Evolutionary conservation across 2,888 invertebrate genomes (phyloP), one percentile per base, ranked within the genome.

Genomic region (Netelia fuscicornis): DNA sequence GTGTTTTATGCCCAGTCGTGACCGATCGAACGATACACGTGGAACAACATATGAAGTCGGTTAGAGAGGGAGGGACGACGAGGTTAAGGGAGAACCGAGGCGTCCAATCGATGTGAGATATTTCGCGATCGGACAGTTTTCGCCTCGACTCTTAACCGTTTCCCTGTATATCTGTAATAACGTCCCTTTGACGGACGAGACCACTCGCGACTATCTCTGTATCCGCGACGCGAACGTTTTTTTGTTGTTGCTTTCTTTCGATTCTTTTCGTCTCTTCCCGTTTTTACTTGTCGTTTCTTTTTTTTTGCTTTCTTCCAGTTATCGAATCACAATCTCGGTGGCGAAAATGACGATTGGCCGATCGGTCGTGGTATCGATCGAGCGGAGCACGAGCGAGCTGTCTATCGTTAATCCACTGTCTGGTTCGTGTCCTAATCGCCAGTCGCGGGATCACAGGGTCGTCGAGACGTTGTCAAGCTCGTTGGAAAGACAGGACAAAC

Each of bases 1-100:
- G 70, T 52, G 58, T 70, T 71, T 60, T 58, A 52, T 56, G 74
- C 17, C 60, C 48, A 37, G 70, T 75, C 75, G 44, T 25, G 78
- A 67, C 76, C 20, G 79, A 83, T 83, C 79, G 67, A 80, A 83
- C 83, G 65, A 83, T 74, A 81, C 75, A 86, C 86, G 81, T 79
- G 85, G 81, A 76, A 81, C 82, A 56, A 62, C 54, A 17, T 23
- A 48, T 11, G 11, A 11, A 11, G 48, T n/a, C 6, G 23, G 37
- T 54, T 20, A 62, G 17, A 37, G 23, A 62, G 52, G 52, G 20
- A 52, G 62, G 8, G 1, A 25, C 25, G 42, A 80, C 10, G 37
- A 42, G 48, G 48, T 48, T 10, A 48, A 48, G 48, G 37, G 37
- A 37, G 37, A 37, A 37, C 37, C 37, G 37, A 48, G 48, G 48